Base-by-base conservation (phyloP, 2,113 vertebrate species). In the Dasyornis broadbenti region DNA sequence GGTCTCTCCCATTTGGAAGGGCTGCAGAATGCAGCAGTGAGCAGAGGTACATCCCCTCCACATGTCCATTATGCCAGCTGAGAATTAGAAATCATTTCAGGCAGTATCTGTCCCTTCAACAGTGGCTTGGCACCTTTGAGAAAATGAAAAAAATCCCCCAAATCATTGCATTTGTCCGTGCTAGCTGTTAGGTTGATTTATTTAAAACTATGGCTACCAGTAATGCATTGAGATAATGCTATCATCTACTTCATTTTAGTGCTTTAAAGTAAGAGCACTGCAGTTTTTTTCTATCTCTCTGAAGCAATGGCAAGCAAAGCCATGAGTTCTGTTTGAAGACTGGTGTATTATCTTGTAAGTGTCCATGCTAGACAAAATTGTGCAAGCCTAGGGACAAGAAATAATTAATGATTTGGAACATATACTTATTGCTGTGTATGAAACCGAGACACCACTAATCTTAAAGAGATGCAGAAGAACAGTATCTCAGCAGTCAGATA, bases 401-500 rank as follows among this genome's bases (percentile, higher is more conserved):
- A 37, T 92, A 90, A 85, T 31, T 84, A 82, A 89, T 47, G 52
- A 89, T 82, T 92, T 79, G 72, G 49, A 93, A 60, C 59, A 49
- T 71, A 37, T 35, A 75, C 56, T 73, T 83, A 73, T 26, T 86
- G 69, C 65, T 93, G 76, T 52, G 52, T 47, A 90, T 64, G 90
- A 86, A 95, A 89, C 40, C 14, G 53, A 93, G 88, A 94, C 40
- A 64, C 47, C 56, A 11, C 63, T 83, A 72, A 86, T 84, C 65
- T 91, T 81, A 40, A 76, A 88, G 85, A 92, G 78, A 90, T 71
- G 77, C 40, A 81, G 66, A 82, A 87, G 35, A 96, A 53, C 47
- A 89, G 71, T 50, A 73, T 89, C 54, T 91, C 79, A 86, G 56
- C 80, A 82, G 60, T 86, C 60, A 90, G 66, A 42, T 82, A 52